These are phyloP conservation scores for Ornithoptera priamus DNA, from an alignment of 2,888 invertebrate species.

Conservation along the genomic window DNA sequence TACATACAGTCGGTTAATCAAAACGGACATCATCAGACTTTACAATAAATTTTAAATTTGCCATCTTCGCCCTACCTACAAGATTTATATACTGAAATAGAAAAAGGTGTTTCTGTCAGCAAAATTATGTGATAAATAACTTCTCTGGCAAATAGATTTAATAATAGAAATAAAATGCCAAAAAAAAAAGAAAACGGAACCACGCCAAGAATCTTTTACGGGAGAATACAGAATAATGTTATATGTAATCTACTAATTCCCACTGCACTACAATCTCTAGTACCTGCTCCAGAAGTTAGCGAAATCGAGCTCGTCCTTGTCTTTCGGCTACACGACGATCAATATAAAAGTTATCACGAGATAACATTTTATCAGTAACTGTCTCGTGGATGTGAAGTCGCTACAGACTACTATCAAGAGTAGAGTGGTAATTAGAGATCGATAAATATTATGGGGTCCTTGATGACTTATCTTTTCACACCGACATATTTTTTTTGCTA, in stretches of 20 bases:
- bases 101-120: conserved; percentile 63
- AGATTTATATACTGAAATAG: conserved; percentile 68
- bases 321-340: not conserved
- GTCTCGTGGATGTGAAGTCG: not conserved
- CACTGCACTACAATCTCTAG: conserved; percentile 7
- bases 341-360: conserved; percentile 2
- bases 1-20: conserved; percentile 60
- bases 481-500: conserved; percentile 46
- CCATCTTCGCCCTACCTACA: conserved; percentile 72
- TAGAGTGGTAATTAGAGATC: conserved; percentile 25
- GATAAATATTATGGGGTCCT: conserved; percentile 53
- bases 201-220: conserved; percentile 13
- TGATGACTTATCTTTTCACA: conserved; percentile 48
- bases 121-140: conserved; percentile 54
- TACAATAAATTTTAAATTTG: conserved; percentile 65
- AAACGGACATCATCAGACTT: conserved; percentile 71
- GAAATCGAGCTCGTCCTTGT: not conserved
- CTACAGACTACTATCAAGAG: conserved; percentile 1
- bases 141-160: conserved; percentile 19
- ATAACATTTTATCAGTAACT: not conserved
- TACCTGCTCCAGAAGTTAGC: not conserved
- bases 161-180: not conserved
- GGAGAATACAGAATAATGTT: conserved; percentile 10
- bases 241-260: conserved; percentile 23
- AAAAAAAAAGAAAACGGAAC: not conserved